These are phyloP conservation scores for Charanyca ferruginea DNA, from an alignment of 2,888 invertebrate species.

Conservation along the genomic window DNA sequence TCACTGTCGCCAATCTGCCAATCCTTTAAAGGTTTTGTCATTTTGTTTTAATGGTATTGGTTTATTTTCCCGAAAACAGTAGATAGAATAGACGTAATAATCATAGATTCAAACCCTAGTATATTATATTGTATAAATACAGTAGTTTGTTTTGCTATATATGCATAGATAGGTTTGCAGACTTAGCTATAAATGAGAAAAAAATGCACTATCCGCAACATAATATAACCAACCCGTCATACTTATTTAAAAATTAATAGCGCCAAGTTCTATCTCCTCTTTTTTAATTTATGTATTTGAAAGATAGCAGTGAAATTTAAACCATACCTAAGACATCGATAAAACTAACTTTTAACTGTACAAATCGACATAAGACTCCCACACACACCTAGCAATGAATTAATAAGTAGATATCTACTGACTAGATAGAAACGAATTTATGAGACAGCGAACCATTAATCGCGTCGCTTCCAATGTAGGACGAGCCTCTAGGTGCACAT, in stretches of 20 bases:
- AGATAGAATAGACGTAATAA: too few species aligned
- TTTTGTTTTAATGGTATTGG: neutral
- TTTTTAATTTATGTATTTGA: too few species aligned
- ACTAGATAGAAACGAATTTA: slow-evolving; percentile 27
- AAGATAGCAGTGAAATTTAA: neutral
- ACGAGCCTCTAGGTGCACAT: slow-evolving; percentile 49
- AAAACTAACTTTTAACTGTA: neutral
- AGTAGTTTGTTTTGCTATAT: too few species aligned
- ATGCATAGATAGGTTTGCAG: too few species aligned
- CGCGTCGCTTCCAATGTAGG: slow-evolving; percentile 47
- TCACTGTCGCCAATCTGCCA: neutral
- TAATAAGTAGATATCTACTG: slow-evolving; percentile 13
- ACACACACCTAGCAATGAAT: slow-evolving; percentile 42
- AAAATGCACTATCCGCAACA: too few species aligned
- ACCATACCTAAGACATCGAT: neutral
- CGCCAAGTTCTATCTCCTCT: too few species aligned
- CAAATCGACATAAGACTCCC: slow-evolving; percentile 11
- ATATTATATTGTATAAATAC: too few species aligned
- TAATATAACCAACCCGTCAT: too few species aligned
- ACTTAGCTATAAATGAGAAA: too few species aligned
- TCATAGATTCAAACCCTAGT: too few species aligned
- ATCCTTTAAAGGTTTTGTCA: neutral
- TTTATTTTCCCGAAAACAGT: too few species aligned
- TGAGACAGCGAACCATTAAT: slow-evolving; percentile 19
- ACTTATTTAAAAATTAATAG: too few species aligned